Evolutionary conservation across 2,113 vertebrate genomes (phyloP).

Genomic region (Chloropsis hardwickii): DNA sequence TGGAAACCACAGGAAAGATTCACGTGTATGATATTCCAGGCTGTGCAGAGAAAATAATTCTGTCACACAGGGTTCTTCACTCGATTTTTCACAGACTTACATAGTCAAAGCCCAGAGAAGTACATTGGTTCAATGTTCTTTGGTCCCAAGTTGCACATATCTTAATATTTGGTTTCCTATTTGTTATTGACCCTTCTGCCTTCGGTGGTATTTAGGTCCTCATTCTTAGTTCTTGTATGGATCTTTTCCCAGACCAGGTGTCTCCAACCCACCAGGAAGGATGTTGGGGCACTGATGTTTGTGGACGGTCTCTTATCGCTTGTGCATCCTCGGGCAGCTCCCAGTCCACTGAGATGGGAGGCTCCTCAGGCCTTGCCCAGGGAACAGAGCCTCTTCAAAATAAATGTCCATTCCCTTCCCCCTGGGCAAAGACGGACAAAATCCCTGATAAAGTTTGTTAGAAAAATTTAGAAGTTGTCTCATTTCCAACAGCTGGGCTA

Average conservation of each 20-base stretch:
- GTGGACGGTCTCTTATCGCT: rapidly evolving
- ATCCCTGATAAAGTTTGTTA: not conserved
- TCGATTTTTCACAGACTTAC: not conserved
- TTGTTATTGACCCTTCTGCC: not conserved
- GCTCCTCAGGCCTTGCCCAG: too few species aligned
- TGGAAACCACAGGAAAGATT: not conserved
- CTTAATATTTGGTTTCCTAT: not conserved
- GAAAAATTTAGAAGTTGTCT: not conserved
- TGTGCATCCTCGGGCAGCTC: not conserved
- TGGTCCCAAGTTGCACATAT: not conserved
- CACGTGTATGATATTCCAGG: not conserved
- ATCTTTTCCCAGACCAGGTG: not conserved
- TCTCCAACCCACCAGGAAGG: not conserved
- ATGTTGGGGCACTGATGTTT: not conserved
- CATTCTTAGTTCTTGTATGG: rapidly evolving
- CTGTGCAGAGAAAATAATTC: not conserved
- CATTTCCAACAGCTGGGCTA: not conserved
- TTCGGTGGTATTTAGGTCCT: not conserved
- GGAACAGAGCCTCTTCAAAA: not conserved
- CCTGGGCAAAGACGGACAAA: rapidly evolving
- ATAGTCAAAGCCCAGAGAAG: not conserved
- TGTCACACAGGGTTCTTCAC: not conserved
- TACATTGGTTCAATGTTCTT: too few species aligned
- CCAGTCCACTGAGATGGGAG: not conserved
- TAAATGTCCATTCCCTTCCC: not conserved